Evolutionary conservation across 2,113 vertebrate genomes (phyloP), one percentile per base, ranked within the genome.

Genomic region (Menura novaehollandiae): DNA sequence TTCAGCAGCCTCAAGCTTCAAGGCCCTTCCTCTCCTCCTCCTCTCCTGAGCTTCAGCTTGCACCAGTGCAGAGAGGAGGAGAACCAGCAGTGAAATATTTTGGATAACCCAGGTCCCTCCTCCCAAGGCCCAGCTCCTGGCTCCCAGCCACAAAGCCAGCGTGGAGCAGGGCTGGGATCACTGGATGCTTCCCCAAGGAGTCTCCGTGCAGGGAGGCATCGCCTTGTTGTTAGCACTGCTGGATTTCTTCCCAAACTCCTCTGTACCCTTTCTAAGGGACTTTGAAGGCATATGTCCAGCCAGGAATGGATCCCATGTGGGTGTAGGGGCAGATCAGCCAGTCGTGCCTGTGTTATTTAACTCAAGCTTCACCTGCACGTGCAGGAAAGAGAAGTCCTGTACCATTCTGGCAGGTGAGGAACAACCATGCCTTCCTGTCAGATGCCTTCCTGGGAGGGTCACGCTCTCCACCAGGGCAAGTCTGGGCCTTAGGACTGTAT

Each of bases 201-300:
- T 35, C 19, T 73, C 55, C 2, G 1, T 28, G 66, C 56, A 60
- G 53, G 17, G 69, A 83, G 43, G 20, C 35, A 13, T 64, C 37
- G 1, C 49, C 66, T 56, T 11, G 0, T 26, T 6, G 0, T 73
- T 35, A 9, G 20, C 52, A 28, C 7, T 3, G 13, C 93, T 91
- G 75, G 81, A 22, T 85, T 79, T 82, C 82, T 92, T 88, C 78
- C 81, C 64, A 81, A 30, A 37, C 15, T 81, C 49, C 28, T 76
- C 23, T 56, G 28, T 60, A 9, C 27, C 55, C 30, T 67, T 75
- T 60, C 3, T 23, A 27, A 53, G 69, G 30, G 51, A 10, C n/a
- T 66, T 32, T 3, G 79, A 73, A 74, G 72, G 76, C 39, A 2
- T 16, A 2, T 75, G 5, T 21, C 60, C 44, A 53, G 0, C 68